These are phyloP conservation scores for Toxotes lorentzi DNA, from an alignment of 2,797 vertebrate species.

Conservation along the genomic window DNA sequence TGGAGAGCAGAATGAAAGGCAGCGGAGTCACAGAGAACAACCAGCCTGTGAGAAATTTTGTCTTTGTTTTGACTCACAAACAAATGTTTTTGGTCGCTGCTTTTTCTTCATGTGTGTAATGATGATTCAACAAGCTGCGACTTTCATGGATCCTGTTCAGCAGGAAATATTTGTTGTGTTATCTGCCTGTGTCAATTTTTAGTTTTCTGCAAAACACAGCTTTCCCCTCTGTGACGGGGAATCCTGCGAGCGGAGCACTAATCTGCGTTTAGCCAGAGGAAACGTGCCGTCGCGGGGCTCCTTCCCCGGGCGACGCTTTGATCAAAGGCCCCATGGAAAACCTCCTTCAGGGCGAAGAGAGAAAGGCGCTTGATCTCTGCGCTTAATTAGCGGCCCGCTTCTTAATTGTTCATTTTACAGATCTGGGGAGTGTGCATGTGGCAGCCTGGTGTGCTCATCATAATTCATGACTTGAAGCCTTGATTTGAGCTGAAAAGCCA, in stretches of 20 bases:
- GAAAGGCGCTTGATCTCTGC: slow-evolving; percentile 64
- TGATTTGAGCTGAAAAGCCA: slow-evolving; percentile 53
- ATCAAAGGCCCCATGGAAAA: slow-evolving; percentile 69
- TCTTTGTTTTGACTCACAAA: slow-evolving; percentile 59
- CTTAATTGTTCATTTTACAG: slow-evolving; percentile 66
- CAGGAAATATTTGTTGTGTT: slow-evolving; percentile 68
- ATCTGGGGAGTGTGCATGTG: slow-evolving; percentile 3
- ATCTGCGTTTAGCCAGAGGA: slow-evolving; percentile 50
- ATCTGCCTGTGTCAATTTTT: slow-evolving; percentile 48
- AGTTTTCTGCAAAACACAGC: slow-evolving; percentile 11
- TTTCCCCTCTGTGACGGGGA: not conserved
- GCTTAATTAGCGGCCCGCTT: slow-evolving; percentile 70
- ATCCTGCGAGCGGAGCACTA: slow-evolving; percentile 25
- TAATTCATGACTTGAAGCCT: slow-evolving; percentile 47
- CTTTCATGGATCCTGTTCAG: slow-evolving; percentile 50
- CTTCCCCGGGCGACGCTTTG: slow-evolving; percentile 77
- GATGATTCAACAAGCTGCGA: slow-evolving; percentile 64
- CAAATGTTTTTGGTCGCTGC: slow-evolving; percentile 36
- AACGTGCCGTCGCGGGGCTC: slow-evolving; percentile 17
- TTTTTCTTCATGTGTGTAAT: slow-evolving; percentile 44
- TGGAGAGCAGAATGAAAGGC: slow-evolving; percentile 41
- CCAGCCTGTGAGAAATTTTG: not conserved
- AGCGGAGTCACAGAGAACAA: slow-evolving; percentile 12
- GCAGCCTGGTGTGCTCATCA: slow-evolving; percentile 38
- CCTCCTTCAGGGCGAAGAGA: slow-evolving; percentile 64